Percentiles rank a stretch among this genome's conserved stretches.
Evolutionary conservation across 2,888 invertebrate species (phyloP).

Genomic region (Lasius platythorax): DNA sequence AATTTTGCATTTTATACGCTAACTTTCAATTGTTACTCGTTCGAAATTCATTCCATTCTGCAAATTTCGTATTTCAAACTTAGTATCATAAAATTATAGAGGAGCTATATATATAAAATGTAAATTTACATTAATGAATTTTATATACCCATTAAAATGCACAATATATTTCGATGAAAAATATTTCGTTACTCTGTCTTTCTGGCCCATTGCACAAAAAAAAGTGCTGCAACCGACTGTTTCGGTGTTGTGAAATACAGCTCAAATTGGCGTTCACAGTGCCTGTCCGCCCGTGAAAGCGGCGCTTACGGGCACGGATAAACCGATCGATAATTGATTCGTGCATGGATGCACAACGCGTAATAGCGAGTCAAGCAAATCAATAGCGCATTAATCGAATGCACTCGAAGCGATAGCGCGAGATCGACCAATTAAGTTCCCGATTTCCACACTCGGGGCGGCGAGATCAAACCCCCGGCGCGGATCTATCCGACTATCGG

Average conservation of each 20-base stretch:
- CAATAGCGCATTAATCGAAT: slow-evolving; percentile 51
- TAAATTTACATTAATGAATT: too few relatives aligned
- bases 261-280: background rate
- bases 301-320: slow-evolving; percentile 16
- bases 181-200: background rate
- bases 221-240: background rate
- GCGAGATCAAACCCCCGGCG: slow-evolving; percentile 1
- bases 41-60: too few relatives aligned
- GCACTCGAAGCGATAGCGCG: slow-evolving; percentile 14
- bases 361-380: slow-evolving; percentile 51
- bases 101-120: too few relatives aligned
- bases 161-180: background rate
- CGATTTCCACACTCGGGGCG: slow-evolving; percentile 7
- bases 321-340: slow-evolving; percentile 56
- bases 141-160: background rate
- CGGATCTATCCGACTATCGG: background rate
- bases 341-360: slow-evolving; percentile 36
- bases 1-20: too few relatives aligned
- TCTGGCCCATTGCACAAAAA: background rate
- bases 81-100: background rate
- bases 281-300: background rate
- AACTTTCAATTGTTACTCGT: too few relatives aligned
- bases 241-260: background rate
- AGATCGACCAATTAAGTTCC: slow-evolving; percentile 17
- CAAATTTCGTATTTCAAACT: background rate